Conservation (phyloP, 1,140 invertebrate genomes). For the Melipona quadrifasciata region DNA sequence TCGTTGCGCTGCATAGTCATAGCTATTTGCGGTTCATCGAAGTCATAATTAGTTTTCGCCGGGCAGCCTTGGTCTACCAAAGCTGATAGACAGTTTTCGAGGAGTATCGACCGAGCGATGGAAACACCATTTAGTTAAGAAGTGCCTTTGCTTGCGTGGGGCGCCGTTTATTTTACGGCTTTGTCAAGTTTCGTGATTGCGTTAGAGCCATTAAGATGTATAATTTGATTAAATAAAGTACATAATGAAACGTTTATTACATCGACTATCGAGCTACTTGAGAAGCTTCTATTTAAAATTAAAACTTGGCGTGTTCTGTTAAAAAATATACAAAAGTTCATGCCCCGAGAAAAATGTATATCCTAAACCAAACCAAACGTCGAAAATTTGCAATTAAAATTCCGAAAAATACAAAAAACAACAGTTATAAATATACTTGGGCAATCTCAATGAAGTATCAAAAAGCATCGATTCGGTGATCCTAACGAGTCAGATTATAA, state of each 20-base stretch:
- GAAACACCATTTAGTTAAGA: constrained; percentile 55
- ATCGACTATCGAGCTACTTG: not conserved
- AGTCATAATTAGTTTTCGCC: constrained; percentile 73
- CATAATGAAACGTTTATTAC: no score
- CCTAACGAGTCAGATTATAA: no score
- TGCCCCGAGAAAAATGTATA: not conserved
- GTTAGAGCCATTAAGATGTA: constrained; percentile 65
- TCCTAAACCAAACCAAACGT: no score
- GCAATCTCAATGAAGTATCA: no score
- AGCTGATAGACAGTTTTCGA: constrained; percentile 63
- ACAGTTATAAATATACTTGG: no score
- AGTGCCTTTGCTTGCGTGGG: constrained; percentile 32
- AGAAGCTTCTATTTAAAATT: not conserved
- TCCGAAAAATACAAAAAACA: no score
- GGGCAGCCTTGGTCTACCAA: constrained; percentile 57
- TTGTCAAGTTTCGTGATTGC: constrained; percentile 67
- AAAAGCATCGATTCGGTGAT: no score
- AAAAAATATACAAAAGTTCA: not conserved
- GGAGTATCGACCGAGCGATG: constrained; percentile 42
- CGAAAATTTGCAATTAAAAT: no score
- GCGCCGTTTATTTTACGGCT: constrained; percentile 58
- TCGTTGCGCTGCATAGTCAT: constrained; percentile 63
- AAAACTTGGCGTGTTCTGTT: no score
- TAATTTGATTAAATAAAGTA: constrained; percentile 15
- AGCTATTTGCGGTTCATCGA: constrained; percentile 72